Evolutionary conservation across 1,140 invertebrate species (phyloP).

Genomic region (Drosophila sechellia): DNA sequence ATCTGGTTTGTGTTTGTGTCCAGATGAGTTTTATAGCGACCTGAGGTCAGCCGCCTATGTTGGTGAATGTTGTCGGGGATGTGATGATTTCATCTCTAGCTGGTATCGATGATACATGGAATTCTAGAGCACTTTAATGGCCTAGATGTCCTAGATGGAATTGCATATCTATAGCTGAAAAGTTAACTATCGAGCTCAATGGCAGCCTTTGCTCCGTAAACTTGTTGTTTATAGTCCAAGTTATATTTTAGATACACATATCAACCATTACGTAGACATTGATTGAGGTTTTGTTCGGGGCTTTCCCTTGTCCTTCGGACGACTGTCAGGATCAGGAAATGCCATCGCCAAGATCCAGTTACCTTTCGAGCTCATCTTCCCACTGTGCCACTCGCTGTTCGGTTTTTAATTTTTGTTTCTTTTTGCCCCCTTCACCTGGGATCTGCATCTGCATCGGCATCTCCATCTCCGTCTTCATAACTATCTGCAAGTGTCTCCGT

Average conservation of each 20-base stretch:
- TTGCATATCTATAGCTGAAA: constrained; percentile 26
- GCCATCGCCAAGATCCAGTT: constrained; percentile 15
- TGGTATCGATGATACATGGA: not conserved
- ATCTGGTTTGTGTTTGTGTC: not conserved
- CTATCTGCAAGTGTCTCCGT: constrained; percentile 32
- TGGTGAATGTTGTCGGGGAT: constrained; percentile 35
- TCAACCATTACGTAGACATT: not conserved
- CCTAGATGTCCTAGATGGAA: constrained; percentile 21
- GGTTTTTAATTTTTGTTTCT: not conserved
- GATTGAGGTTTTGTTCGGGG: not conserved
- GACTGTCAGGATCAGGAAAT: constrained; percentile 32
- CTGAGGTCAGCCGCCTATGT: constrained; percentile 17
- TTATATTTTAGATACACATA: not conserved
- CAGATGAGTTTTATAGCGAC: constrained; percentile 3
- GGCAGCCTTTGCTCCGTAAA: not conserved
- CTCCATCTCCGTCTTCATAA: not conserved
- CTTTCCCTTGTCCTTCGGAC: constrained; percentile 21
- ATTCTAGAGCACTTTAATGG: constrained; percentile 7
- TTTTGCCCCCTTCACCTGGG: constrained; percentile 31
- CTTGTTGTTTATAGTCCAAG: constrained; percentile 1
- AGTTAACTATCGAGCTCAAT: constrained; percentile 4
- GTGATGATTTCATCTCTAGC: constrained; percentile 11
- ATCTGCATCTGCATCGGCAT: not conserved
- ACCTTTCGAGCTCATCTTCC: constrained; percentile 12
- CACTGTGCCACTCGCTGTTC: constrained; percentile 29